These are phyloP conservation scores for Coelogynopora nodosa DNA, from an alignment of 2,888 invertebrate genomes.

Conservation along the genomic window DNA sequence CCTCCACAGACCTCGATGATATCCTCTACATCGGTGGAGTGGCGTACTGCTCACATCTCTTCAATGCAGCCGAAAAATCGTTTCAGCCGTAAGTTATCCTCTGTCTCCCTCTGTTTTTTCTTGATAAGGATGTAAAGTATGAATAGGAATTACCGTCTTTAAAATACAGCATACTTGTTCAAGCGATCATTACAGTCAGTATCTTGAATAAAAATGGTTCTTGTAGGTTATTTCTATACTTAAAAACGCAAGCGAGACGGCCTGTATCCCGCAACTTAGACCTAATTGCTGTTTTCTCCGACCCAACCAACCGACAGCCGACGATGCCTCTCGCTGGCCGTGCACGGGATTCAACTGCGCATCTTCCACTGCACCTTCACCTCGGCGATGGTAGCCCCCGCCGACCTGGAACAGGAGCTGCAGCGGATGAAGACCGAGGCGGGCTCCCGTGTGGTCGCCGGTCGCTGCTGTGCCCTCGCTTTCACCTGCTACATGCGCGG, in stretches of 20 bases:
- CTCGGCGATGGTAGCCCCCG: constrained; percentile 2
- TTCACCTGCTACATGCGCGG: constrained; percentile 21
- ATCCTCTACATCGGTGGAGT: background rate
- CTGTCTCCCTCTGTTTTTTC: too few species aligned
- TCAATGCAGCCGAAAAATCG: background rate
- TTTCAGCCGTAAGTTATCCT: background rate
- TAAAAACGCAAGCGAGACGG: too few species aligned
- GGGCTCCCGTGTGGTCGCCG: background rate
- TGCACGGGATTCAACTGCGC: background rate
- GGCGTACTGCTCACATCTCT: background rate
- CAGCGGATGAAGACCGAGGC: background rate
- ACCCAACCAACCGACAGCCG: background rate
- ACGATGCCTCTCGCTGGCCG: background rate
- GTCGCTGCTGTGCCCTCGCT: background rate
- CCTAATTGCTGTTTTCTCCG: background rate
- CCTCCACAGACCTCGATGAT: background rate
- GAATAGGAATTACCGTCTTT: too few species aligned
- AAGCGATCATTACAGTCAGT: too few species aligned
- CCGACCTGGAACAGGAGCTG: constrained; percentile 2
- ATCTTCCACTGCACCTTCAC: background rate
- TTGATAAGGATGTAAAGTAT: too few species aligned
- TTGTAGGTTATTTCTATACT: too few species aligned
- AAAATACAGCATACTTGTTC: too few species aligned
- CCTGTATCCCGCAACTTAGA: background rate
- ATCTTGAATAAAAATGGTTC: too few species aligned